Conservation (phyloP, 1,140 invertebrate species). For the Calycopis cecrops region DNA sequence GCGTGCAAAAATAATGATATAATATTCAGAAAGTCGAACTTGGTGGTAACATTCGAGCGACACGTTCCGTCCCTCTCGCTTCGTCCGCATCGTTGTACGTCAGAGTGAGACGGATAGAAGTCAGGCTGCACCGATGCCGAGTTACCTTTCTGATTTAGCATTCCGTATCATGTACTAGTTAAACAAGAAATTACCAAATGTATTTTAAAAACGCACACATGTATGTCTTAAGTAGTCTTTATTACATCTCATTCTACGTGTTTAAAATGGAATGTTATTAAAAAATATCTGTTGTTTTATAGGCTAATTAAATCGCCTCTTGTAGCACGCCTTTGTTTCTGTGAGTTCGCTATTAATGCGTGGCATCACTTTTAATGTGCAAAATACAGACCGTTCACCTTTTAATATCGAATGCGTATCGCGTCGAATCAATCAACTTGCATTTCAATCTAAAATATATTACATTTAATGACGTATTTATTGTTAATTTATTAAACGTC, state of each 20-base stretch:
- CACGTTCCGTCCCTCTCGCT: conserved; percentile 26
- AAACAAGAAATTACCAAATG: conserved; percentile 40
- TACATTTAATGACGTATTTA: conserved; percentile 1
- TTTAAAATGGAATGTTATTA: conserved; percentile 22
- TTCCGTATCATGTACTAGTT: conserved; percentile 39
- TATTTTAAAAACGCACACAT: conserved; percentile 60
- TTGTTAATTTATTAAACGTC: not conserved
- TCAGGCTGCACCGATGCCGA: conserved; percentile 21
- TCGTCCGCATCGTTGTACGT: conserved; percentile 20
- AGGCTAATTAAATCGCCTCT: conserved; percentile 25
- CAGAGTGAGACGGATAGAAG: conserved; percentile 29
- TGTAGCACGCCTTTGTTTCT: conserved; percentile 2
- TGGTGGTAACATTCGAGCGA: conserved; percentile 28
- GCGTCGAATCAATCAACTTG: not conserved
- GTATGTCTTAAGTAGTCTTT: conserved; percentile 41
- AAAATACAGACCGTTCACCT: not conserved
- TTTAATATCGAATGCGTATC: too few relatives aligned
- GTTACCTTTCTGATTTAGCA: conserved; percentile 32
- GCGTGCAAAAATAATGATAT: conserved; percentile 20
- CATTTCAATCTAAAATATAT: not conserved
- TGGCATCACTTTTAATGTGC: not conserved
- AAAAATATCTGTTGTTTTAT: conserved; percentile 25
- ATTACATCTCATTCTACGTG: conserved; percentile 26
- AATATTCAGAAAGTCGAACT: conserved; percentile 35
- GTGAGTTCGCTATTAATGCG: not conserved